Conservation (phyloP, 2,113 vertebrate genomes). For the Entomyzon cyanotis region DNA sequence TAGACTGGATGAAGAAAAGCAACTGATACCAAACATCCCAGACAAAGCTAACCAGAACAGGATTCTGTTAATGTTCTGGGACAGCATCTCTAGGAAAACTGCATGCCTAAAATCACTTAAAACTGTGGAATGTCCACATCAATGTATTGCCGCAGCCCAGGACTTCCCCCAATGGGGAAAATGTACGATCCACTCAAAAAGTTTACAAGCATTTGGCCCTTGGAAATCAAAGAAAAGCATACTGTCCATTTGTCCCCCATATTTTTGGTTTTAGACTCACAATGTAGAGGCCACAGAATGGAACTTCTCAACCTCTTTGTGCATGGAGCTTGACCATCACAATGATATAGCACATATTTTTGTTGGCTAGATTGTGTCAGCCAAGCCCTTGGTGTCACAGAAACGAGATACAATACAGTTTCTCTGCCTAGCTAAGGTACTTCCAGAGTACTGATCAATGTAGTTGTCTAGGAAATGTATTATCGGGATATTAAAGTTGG, state of each 20-base stretch:
- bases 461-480: neutral
- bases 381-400: neutral
- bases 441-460: neutral
- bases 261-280: neutral
- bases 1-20: neutral
- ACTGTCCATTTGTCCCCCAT: neutral
- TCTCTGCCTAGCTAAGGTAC: neutral
- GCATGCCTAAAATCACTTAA: neutral
- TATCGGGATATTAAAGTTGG: neutral
- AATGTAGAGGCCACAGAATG: neutral
- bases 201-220: neutral
- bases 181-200: neutral
- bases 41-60: neutral
- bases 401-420: neutral
- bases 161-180: neutral
- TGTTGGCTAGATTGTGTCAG: neutral
- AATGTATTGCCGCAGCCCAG: neutral
- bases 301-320: neutral
- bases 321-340: neutral
- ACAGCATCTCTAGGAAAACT: neutral
- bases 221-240: neutral
- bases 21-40: neutral
- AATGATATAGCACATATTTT: neutral
- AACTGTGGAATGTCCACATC: neutral
- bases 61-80: neutral